Evolutionary conservation across 2,888 invertebrate genomes (phyloP).

Genomic region (Boloria selene): DNA sequence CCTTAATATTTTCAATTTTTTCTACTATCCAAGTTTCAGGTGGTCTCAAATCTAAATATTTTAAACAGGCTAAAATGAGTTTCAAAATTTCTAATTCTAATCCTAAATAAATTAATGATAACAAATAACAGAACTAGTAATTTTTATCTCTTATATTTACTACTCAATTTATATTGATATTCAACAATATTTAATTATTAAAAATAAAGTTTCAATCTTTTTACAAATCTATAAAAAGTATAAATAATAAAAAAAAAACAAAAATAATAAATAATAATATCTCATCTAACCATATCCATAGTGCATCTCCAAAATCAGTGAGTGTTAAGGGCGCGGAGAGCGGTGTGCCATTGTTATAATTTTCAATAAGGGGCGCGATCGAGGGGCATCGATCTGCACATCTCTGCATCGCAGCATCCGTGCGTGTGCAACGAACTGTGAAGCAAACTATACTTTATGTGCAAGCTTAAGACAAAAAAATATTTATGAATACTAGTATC

Average conservation of each 20-base stretch:
- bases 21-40: no score
- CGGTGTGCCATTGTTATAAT: conserved; percentile 82
- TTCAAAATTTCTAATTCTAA: no score
- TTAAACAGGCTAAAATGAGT: no score
- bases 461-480: background rate
- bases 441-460: conserved; percentile 47
- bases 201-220: no score
- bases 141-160: no score
- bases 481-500: background rate
- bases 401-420: conserved; percentile 49
- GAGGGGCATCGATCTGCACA: conserved; percentile 74
- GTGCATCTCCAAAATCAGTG: conserved; percentile 76
- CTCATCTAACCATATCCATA: conserved; percentile 61
- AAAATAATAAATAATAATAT: conserved; percentile 15
- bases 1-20: no score
- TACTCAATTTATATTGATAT: no score
- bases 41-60: no score
- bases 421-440: conserved; percentile 75
- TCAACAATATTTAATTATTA: no score
- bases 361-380: conserved; percentile 82
- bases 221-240: background rate
- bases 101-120: no score
- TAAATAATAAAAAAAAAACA: background rate
- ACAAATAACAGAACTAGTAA: no score
- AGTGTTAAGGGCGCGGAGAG: conserved; percentile 75